Evolutionary conservation across 2,113 vertebrate genomes (phyloP).

Genomic region (Hippocampus guttulatus): DNA sequence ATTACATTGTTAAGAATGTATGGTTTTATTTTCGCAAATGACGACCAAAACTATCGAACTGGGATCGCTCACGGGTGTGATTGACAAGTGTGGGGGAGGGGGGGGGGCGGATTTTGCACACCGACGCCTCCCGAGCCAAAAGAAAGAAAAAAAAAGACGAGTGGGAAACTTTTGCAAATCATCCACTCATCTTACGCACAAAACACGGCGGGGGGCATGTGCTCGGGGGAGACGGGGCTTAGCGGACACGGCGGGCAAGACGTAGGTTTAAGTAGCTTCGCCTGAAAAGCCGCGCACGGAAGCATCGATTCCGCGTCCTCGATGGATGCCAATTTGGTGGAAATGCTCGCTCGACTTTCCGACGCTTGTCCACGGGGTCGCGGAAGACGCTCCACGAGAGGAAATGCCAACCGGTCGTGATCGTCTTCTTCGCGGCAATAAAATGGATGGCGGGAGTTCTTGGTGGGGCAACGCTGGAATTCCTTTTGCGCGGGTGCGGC

Average conservation of each 20-base stretch:
- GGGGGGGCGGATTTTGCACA: conserved; percentile 52
- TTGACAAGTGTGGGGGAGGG: conserved; percentile 56
- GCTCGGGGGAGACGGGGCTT: background rate
- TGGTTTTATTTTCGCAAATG: conserved; percentile 71
- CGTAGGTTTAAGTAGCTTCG: background rate
- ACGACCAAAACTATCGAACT: conserved; percentile 57
- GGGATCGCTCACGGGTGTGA: conserved; percentile 49
- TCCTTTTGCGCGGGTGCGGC: conserved; percentile 31
- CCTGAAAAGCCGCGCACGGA: background rate
- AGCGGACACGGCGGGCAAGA: background rate
- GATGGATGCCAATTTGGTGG: too few relatives aligned
- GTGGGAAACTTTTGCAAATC: background rate
- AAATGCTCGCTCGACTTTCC: background rate
- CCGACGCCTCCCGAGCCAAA: conserved; percentile 27
- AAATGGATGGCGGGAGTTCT: conserved; percentile 12
- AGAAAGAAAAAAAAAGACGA: conserved; percentile 27
- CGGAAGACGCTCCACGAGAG: background rate
- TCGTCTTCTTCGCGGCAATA: background rate
- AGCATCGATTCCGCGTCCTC: background rate
- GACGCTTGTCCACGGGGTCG: background rate
- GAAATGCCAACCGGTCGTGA: conserved; percentile 3
- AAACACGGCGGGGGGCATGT: background rate
- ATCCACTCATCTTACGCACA: background rate
- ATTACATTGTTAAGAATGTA: conserved; percentile 57
- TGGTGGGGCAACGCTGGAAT: conserved; percentile 19